Percentiles rank a stretch among this genome's conserved stretches.
These are phyloP conservation scores for Pipa parva DNA, from an alignment of 2,113 vertebrate genomes.

Conservation along the genomic window DNA sequence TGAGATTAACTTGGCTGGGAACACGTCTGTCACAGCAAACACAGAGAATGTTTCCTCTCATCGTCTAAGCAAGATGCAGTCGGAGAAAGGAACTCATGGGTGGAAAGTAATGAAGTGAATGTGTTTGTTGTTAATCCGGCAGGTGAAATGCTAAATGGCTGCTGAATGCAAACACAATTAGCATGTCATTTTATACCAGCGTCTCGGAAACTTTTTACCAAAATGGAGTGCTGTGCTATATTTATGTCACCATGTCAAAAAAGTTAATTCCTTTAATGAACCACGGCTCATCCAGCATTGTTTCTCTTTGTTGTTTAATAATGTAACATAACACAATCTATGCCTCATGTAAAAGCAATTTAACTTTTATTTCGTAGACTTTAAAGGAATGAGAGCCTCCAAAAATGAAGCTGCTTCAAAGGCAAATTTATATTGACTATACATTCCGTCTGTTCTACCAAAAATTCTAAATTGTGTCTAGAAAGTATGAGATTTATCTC, in stretches of 20 bases:
- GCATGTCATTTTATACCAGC: slow-evolving; percentile 23
- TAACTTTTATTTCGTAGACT: slow-evolving; percentile 4
- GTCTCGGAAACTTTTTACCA: background rate
- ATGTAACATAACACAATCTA: slow-evolving; percentile 1
- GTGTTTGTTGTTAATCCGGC: background rate
- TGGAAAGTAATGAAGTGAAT: slow-evolving; percentile 13
- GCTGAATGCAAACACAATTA: slow-evolving; percentile 35
- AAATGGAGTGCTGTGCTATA: slow-evolving; percentile 1
- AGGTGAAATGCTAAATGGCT: slow-evolving; percentile 10
- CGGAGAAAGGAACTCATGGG: background rate
- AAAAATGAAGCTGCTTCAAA: too few relatives aligned
- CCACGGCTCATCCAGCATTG: slow-evolving; percentile 9
- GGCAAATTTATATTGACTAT: too few relatives aligned
- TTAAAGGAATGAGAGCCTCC: too few relatives aligned
- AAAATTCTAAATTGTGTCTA: too few relatives aligned
- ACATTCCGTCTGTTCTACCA: too few relatives aligned
- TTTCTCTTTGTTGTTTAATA: background rate
- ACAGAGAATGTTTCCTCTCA: background rate
- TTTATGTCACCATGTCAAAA: background rate
- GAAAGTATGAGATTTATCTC: too few relatives aligned
- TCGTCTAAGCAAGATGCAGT: background rate
- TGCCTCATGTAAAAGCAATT: slow-evolving; percentile 21
- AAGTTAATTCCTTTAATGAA: slow-evolving; percentile 9
- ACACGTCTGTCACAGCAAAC: background rate
- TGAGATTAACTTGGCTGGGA: background rate